phyloP scores from a whole-genome alignment of 2,797 vertebrate genomes.

The Arremon aurantiirostris region DNA sequence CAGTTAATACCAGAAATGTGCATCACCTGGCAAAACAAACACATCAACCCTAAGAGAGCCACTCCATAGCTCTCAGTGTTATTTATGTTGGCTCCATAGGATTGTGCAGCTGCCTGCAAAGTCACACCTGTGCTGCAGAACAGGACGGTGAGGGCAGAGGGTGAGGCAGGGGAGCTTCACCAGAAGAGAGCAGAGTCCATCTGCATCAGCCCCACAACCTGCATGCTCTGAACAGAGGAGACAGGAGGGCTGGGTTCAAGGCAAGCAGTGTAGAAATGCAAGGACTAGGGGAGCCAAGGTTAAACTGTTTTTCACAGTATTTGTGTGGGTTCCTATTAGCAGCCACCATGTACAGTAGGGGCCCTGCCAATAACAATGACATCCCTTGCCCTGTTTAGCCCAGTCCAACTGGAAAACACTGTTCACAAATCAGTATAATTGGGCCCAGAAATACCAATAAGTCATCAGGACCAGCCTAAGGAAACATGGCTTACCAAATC shows the following conservation, averaged over 20 bases:
- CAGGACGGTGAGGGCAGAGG: neutral
- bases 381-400: neutral
- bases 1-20: neutral
- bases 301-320: neutral
- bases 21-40: constrained; percentile 14
- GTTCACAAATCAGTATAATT: neutral
- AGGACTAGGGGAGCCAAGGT: neutral
- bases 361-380: neutral
- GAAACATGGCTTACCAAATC: neutral
- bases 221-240: neutral
- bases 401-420: neutral
- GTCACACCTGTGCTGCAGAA: neutral
- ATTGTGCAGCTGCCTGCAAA: neutral
- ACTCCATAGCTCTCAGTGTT: neutral
- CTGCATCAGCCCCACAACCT: neutral
- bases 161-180: neutral
- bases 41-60: neutral
- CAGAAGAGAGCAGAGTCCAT: neutral
- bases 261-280: neutral
- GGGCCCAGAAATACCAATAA: neutral
- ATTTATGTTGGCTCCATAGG: neutral
- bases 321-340: neutral
- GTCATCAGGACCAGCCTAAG: neutral
- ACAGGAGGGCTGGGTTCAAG: neutral
- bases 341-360: neutral